phyloP scores from a whole-genome alignment of 1,140 invertebrate species.

The Galendromus occidentalis region DNA sequence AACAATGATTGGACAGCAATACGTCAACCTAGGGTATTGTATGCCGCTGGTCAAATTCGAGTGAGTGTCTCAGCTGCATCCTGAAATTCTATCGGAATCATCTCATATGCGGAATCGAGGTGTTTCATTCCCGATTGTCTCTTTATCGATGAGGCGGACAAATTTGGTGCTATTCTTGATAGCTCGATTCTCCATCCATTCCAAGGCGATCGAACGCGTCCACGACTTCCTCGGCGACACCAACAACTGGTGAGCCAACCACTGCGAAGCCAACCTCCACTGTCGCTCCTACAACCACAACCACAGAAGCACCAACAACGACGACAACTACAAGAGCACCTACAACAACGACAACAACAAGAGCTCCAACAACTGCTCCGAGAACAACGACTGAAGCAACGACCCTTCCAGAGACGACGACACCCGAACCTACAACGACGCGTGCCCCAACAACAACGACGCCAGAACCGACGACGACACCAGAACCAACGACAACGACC shows the following conservation, averaged over 20 bases:
- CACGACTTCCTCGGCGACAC: not conserved
- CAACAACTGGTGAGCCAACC: not conserved
- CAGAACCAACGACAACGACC: not conserved
- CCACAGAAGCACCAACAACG: not conserved
- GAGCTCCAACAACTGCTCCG: not conserved
- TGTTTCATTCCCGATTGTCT: too few relatives aligned
- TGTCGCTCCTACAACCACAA: not conserved
- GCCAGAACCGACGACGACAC: not conserved
- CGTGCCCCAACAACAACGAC: not conserved
- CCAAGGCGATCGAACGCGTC: too few relatives aligned
- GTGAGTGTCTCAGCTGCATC: too few relatives aligned
- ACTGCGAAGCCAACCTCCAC: not conserved
- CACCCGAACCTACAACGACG: not conserved
- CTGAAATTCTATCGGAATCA: too few relatives aligned
- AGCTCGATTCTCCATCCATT: too few relatives aligned
- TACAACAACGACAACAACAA: not conserved
- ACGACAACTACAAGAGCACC: not conserved
- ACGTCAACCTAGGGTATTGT: too few relatives aligned
- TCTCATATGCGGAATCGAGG: too few relatives aligned
- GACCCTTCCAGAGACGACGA: too few relatives aligned
- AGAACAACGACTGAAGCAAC: not conserved
- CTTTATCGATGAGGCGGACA: too few relatives aligned
- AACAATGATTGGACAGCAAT: too few relatives aligned
- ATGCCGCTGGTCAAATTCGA: too few relatives aligned
- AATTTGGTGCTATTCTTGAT: too few relatives aligned